These are phyloP conservation scores for Montipora cactus DNA, from an alignment of 64 coral and sea anemone genomes.

Conservation along the genomic window DNA sequence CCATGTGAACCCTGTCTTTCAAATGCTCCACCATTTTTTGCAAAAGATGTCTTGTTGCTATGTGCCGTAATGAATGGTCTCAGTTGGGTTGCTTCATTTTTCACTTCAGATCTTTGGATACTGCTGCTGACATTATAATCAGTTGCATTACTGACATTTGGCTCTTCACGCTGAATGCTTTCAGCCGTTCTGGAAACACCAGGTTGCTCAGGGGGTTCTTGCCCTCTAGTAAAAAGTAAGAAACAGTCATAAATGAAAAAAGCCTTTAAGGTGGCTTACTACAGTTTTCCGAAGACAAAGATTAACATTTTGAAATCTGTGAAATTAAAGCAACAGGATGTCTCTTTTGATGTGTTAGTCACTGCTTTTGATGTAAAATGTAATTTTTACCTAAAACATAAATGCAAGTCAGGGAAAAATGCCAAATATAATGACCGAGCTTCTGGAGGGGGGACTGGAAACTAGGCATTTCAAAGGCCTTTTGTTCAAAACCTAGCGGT, in stretches of 20 bases:
- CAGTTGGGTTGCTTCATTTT: background rate
- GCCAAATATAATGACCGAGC: too few species aligned
- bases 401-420: too few species aligned
- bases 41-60: background rate
- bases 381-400: too few species aligned
- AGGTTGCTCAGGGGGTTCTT: slow-evolving; percentile 17
- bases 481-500: too few species aligned
- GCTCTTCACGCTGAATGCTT: background rate
- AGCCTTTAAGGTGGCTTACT: background rate
- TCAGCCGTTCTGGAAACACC: slow-evolving; percentile 1
- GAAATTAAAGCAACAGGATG: too few species aligned
- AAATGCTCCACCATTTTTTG: background rate
- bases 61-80: background rate
- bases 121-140: background rate
- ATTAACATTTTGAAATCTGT: too few species aligned
- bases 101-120: background rate
- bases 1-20: background rate
- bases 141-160: background rate
- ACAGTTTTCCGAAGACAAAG: too few species aligned
- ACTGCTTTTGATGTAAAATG: too few species aligned
- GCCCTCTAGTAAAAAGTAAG: slow-evolving; percentile 7
- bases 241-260: background rate
- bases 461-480: too few species aligned
- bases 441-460: too few species aligned
- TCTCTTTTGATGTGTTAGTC: too few species aligned